phyloP scores from a whole-genome alignment of 2,797 vertebrate species.

The Linurgus olivaceus region DNA sequence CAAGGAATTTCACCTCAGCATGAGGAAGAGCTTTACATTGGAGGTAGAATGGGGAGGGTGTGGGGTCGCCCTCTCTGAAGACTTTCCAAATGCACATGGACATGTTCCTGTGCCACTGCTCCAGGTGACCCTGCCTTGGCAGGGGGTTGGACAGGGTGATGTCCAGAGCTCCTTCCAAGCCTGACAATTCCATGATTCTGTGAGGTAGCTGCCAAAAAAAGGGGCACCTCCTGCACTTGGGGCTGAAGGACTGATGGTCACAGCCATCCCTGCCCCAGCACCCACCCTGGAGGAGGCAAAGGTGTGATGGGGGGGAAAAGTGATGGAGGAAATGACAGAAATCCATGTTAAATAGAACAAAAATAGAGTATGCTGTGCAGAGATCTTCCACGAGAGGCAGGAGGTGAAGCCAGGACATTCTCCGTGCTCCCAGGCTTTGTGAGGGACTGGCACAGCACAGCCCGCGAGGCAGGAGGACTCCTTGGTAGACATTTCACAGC shows the following conservation, averaged over 20 bases:
- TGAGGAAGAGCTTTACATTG: too few species aligned
- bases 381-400: fast-evolving
- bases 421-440: fast-evolving
- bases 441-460: background rate
- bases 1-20: background rate
- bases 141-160: background rate
- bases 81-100: background rate
- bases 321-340: background rate
- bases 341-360: fast-evolving
- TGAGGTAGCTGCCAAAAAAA: background rate
- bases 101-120: background rate
- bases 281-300: background rate
- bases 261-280: fast-evolving
- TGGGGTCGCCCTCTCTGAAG: too few species aligned
- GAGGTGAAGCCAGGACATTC: background rate
- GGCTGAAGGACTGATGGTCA: fast-evolving
- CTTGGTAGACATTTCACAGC: too few species aligned
- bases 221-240: fast-evolving
- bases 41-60: background rate
- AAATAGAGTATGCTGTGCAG: background rate
- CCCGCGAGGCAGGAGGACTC: background rate
- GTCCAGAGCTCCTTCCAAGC: background rate
- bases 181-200: too few species aligned
- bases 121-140: background rate
- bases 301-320: background rate